Conservation (phyloP, 92 coral and sea anemone species). For the Zoanthus gigantus region DNA sequence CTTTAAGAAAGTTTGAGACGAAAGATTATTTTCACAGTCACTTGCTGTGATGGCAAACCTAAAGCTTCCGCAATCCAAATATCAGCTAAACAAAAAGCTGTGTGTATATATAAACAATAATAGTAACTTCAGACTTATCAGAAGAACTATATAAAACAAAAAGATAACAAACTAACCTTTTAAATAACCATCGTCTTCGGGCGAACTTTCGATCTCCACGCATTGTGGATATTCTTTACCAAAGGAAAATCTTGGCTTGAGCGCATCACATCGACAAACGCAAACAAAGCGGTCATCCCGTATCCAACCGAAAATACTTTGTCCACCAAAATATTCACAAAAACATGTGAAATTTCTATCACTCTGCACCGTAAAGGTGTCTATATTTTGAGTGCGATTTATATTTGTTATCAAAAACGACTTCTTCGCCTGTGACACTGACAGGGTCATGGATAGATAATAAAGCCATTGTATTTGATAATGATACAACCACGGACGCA, state of each 20-base stretch:
- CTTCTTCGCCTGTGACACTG: background rate
- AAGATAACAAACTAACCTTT: background rate
- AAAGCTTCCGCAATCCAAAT: no score
- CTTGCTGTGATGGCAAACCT: no score
- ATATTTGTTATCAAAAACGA: background rate
- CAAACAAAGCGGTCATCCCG: background rate
- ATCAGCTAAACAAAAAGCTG: no score
- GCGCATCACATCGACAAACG: background rate
- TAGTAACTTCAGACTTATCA: background rate
- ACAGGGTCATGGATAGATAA: constrained; percentile 1
- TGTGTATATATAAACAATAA: background rate
- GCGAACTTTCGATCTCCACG: background rate
- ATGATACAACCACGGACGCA: background rate
- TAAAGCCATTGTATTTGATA: background rate
- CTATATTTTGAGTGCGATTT: background rate
- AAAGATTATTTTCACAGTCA: no score
- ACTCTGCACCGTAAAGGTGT: constrained; percentile 7
- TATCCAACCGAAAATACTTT: background rate
- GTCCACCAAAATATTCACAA: constrained; percentile 19
- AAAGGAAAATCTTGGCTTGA: constrained; percentile 10
- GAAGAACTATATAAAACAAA: background rate
- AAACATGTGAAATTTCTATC: background rate
- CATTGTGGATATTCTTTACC: constrained; percentile 1
- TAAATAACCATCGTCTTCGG: background rate
- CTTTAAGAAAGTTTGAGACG: no score